Evolutionary conservation across 2,113 vertebrate species (phyloP), one percentile per base, ranked within the genome.

Genomic region (Sphyrna mokarran): DNA sequence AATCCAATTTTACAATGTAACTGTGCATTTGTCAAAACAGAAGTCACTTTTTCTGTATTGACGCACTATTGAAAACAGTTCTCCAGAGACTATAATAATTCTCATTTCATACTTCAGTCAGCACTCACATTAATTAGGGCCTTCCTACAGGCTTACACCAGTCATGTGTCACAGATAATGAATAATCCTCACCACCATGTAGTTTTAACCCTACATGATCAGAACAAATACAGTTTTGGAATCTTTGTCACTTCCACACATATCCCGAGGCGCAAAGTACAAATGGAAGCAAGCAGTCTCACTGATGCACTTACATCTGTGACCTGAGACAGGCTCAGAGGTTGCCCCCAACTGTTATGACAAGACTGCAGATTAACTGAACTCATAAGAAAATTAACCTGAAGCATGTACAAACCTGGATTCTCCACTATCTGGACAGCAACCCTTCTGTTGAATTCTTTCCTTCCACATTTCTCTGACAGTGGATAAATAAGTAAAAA

Each of bases 141-240:
- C 69, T 72, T 70, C 43, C 43, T 40, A 95, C 33, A 93, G 61
- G 16, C 89, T 93, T 93, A 93, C 89, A 93, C 33, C 33, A 22
- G 68, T 76, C 94, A 95, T 95, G 94, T 95, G 94, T 76, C 40
- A 54, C 94, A 95, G 94, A 95, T 72, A 95, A 95, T 72, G 94
- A 95, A 76, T 95, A 95, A 72, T 95, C 69, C 94, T 76, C 94
- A 95, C 43, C 43, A 72, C 9, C 7, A 29, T 54, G 68, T 54
- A 95, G 43, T 72, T 95, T 95, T 95, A 95, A 95, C 68, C 94
- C 69, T 29, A 8, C 37, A 5, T 54, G 69, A 72, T 29, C 94
- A 72, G 94, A 95, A 68, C 37, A 95, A 33, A 72, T 5, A 16
- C 14, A 95, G 37, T 43, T 95, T 20, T 72, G 68, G 11, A 26